A percentile compares a stretch with the other conserved stretches of the same genome.
Conservation (phyloP, 2,113 vertebrate genomes). For the Elaphurus davidianus region DNA sequence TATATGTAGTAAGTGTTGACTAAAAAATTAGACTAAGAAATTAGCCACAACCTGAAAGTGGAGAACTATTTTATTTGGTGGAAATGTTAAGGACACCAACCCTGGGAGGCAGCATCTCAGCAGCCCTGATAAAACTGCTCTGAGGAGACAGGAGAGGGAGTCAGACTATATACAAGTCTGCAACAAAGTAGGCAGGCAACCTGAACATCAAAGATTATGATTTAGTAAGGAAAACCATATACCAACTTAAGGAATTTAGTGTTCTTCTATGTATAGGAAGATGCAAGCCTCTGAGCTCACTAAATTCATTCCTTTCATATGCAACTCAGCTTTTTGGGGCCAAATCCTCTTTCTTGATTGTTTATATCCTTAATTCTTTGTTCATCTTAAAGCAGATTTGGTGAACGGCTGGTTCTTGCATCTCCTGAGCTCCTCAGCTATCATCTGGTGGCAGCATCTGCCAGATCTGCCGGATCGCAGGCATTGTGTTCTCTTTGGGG, state of each 20-base stretch:
- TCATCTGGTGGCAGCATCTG: background rate
- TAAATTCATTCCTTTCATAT: background rate
- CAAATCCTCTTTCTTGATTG: background rate
- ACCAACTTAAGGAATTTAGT: background rate
- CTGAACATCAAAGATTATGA: background rate
- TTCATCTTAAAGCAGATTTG: background rate
- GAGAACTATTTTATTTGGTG: background rate
- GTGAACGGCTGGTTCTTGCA: background rate
- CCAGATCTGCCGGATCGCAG: fast-evolving
- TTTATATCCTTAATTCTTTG: background rate
- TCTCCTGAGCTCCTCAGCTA: background rate
- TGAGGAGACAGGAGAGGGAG: background rate
- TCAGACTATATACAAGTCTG: background rate
- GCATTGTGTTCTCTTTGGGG: background rate
- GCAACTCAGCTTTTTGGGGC: background rate
- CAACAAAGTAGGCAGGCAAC: background rate
- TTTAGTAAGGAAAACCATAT: background rate
- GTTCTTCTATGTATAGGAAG: background rate
- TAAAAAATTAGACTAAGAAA: background rate
- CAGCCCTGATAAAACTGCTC: background rate
- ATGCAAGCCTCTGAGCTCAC: background rate
- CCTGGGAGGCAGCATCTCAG: background rate
- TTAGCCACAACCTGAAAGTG: background rate
- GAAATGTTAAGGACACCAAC: background rate
- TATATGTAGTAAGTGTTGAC: background rate